Evolutionary conservation across 2,888 invertebrate species (phyloP).

Genomic region (Thalpophila matura): DNA sequence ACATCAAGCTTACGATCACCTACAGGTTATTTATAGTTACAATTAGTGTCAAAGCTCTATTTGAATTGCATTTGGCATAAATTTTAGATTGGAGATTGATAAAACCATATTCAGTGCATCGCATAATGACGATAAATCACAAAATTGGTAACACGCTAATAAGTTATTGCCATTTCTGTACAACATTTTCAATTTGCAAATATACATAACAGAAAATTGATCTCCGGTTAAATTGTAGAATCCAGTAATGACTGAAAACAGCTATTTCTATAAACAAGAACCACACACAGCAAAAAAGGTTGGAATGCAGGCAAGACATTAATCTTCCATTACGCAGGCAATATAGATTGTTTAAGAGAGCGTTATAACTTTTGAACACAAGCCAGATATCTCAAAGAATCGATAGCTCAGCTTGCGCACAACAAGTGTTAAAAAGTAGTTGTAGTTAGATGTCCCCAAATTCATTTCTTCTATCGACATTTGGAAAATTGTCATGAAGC

Average conservation of each 20-base stretch:
- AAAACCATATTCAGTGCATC: constrained; percentile 13
- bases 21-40: constrained; percentile 45
- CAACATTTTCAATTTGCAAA: background rate
- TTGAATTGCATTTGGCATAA: constrained; percentile 23
- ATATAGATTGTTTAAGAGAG: constrained; percentile 1
- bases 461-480: constrained; percentile 1
- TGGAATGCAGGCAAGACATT: background rate
- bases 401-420: constrained; percentile 1
- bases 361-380: constrained; percentile 1
- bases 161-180: background rate
- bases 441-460: background rate
- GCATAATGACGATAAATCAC: background rate
- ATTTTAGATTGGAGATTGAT: constrained; percentile 22
- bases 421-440: constrained; percentile 11
- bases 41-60: constrained; percentile 40
- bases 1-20: constrained; percentile 29
- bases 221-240: background rate
- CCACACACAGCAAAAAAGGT: too few relatives aligned
- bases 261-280: background rate
- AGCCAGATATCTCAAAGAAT: constrained; percentile 8
- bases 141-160: background rate
- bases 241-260: background rate
- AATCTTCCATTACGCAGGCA: background rate
- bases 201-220: background rate
- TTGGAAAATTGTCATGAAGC: background rate